Base-by-base conservation (phyloP, 1,140 invertebrate genomes). In the Sarcophaga peregrina region DNA sequence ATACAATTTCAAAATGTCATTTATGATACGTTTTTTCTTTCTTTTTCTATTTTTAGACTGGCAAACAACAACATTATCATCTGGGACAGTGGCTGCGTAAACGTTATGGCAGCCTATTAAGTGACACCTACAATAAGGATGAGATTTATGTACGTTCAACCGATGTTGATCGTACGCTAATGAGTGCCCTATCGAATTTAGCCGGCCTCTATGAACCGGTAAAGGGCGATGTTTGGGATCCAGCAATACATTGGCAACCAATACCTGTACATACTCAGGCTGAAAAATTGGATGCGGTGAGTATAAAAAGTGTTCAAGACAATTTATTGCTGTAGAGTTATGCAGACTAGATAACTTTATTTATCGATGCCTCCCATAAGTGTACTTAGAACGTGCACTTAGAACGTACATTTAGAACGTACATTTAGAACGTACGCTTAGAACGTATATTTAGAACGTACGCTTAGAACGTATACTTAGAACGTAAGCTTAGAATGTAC, bases 91-190 rank as follows among this genome's bases (percentile, higher is more conserved):
- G 93, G 93, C 88, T 97, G 2, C 91, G 95, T n/a, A 86, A 93
- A 50, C 92, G 95, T 9, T 98, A 97, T 89, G 87, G 90, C n/a
- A 85, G 91, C 46, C 84, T 93, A 45, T 81, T 95, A 84, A 91
- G 90, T 91, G 82, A 90, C 13, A 91, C 84, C 82, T 94, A 89
- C 93, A 93, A 91, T 83, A 90, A 86, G 82, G 86, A 91, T 10
- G 88, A 97, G 87, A 93, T 97, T 76, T 93, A 93, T 85, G 90
- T 97, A 0, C 92, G 92, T 76, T 97, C 96, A 81, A 97, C 97
- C 3, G 95, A 97, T 91, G 93, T 95, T 3, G 96, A 98, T 91
- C 92, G 97, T 25, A 97, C 97, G 15, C 90, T 98, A 8, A 97
- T 97, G 95, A 98, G 96, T 85, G 97, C 96, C 0, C 92, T 95